Base-by-base conservation (phyloP, 2,113 vertebrate genomes). In the Gracilinanus agilis region DNA sequence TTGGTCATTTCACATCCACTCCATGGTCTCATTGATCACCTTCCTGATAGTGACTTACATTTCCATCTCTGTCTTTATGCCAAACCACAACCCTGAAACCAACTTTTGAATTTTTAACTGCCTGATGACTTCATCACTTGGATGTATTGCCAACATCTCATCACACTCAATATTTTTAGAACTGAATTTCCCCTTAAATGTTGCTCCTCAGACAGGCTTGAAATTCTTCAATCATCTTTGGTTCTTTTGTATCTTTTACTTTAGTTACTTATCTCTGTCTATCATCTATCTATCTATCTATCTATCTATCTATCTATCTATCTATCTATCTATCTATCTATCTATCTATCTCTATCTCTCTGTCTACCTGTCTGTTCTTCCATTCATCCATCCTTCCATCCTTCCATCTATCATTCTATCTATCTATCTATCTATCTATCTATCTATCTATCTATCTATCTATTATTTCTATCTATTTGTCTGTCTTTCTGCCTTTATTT, bases 341-440 rank as follows among this genome's bases (percentile, higher is more conserved):
- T 58, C 24, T 27, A 27, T 58, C 24, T 58, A n/a, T n/a, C n/a
- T 61, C 5, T 56, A 24, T 56, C 4, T 24, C 4, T 56, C 24
- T 56, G 7, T 56, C 1, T 1, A 23, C 24, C 55, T 56, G 8
- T 56, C 1, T 58, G 27, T 58, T 25, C n/a, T n/a, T n/a, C n/a
- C 19, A 19, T 55, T 40, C 25, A 5, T n/a, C 0, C 5, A 3
- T 23, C 10, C 10, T 4, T n/a, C 53, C 44, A 34, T 44, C 40
- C 2, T 10, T n/a, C 1, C 9, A 6, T 4, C 7, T 1, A 24
- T 83, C 3, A 0, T 40, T 21, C 40, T 91, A 13, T 67, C 29
- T 67, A 3, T 12, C 10, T 11, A 27, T 58, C 25, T 58, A 25
- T 58, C 25, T 27, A 10, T 58, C 25, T 58, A 27, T 61, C 5